Percentiles rank a stretch among this genome's conserved stretches.
These are phyloP conservation scores for Phrynosoma blainvillii DNA, from an alignment of 2,113 vertebrate genomes.

Conservation along the genomic window DNA sequence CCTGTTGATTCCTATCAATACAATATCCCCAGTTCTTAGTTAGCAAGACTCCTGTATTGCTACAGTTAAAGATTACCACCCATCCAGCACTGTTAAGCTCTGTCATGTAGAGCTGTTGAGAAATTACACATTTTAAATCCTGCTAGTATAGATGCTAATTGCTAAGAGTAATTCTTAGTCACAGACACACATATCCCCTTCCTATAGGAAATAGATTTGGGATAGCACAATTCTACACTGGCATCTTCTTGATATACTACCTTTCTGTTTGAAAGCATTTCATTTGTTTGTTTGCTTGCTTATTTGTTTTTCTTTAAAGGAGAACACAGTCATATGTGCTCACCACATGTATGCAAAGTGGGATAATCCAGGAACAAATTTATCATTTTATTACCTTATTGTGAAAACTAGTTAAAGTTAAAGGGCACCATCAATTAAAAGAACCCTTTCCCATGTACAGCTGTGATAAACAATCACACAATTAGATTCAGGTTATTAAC, in stretches of 20 bases:
- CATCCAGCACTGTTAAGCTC: slow-evolving; percentile 60
- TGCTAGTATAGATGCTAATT: slow-evolving; percentile 35
- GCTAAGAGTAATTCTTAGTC: neutral
- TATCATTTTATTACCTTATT: neutral
- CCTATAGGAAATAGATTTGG: neutral
- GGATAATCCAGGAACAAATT: neutral
- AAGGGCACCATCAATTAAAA: slow-evolving; percentile 29
- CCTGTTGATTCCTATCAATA: neutral
- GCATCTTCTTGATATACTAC: neutral
- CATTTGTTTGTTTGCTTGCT: neutral
- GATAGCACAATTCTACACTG: neutral
- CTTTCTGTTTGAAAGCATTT: neutral
- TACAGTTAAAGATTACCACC: slow-evolving; percentile 44
- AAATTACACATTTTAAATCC: slow-evolving; percentile 55
- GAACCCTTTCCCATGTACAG: slow-evolving; percentile 8
- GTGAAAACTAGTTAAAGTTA: neutral
- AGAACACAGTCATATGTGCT: no score
- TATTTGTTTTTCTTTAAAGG: neutral
- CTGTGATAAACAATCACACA: slow-evolving; percentile 30
- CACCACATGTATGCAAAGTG: neutral
- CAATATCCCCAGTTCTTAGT: slow-evolving; percentile 66
- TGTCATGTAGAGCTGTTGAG: slow-evolving; percentile 44
- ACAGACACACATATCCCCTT: slow-evolving; percentile 4
- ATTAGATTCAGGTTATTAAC: slow-evolving; percentile 32
- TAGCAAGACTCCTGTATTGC: slow-evolving; percentile 65